Percentiles rank a stretch among this genome's conserved stretches.
Conservation (phyloP, 2,888 invertebrate genomes). For the Drosophila prostipennis region DNA sequence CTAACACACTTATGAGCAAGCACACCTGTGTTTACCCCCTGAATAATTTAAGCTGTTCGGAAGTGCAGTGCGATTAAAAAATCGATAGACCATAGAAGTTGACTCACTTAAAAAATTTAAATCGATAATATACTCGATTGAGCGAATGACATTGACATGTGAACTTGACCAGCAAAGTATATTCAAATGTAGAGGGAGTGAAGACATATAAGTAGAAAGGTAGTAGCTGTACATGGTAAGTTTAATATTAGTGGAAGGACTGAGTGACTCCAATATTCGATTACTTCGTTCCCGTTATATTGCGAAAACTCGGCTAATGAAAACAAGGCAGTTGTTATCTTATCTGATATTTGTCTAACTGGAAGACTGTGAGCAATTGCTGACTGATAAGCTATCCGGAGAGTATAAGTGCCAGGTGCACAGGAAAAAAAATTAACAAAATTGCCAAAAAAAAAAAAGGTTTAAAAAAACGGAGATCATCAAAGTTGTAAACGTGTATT, state of each 20-base stretch:
- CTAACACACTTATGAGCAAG: conserved; percentile 16
- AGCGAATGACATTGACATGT: conserved; percentile 46
- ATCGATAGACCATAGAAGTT: conserved; percentile 57
- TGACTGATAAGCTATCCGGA: conserved; percentile 29
- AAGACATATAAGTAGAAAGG: conserved; percentile 1
- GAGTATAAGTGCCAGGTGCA: conserved; percentile 7
- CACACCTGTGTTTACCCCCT: conserved; percentile 40
- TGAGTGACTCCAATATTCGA: conserved; percentile 17
- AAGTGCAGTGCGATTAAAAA: conserved; percentile 53
- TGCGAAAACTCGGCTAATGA: conserved; percentile 29
- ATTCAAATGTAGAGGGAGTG: not conserved
- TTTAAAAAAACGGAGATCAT: too few species aligned
- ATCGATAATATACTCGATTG: conserved; percentile 45
- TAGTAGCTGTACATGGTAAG: not conserved
- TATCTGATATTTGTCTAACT: conserved; percentile 45
- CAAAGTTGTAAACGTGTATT: too few species aligned
- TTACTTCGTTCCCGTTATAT: conserved; percentile 2
- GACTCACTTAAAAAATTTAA: conserved; percentile 54
- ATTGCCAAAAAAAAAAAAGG: not conserved
- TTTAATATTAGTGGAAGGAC: not conserved
- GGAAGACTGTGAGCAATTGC: conserved; percentile 28
- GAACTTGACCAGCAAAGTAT: conserved; percentile 29
- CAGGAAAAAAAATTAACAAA: not conserved
- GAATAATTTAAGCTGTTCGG: conserved; percentile 61
- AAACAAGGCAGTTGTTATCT: conserved; percentile 33